Evolutionary conservation across 2,888 invertebrate genomes (phyloP).

Genomic region (Cantharis lateralis): DNA sequence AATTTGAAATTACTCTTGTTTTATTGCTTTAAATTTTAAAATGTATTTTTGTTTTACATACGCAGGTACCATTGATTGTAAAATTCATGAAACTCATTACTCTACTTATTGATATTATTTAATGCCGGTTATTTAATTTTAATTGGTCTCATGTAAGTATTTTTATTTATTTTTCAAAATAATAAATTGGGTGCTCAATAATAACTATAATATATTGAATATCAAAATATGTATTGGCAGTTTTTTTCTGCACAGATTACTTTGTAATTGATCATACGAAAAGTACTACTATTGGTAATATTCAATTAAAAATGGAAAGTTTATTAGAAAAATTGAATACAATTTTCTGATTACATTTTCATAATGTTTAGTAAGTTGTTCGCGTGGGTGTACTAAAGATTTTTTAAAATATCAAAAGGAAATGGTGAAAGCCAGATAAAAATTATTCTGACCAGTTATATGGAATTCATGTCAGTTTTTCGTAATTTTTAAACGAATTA

Average conservation of each 20-base stretch:
- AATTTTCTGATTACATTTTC: neutral
- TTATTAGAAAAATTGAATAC: neutral
- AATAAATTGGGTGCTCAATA: neutral
- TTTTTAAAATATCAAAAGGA: too few species aligned
- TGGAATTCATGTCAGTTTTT: too few species aligned
- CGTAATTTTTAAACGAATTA: too few species aligned
- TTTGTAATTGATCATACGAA: neutral
- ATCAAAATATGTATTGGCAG: neutral
- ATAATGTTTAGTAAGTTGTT: neutral
- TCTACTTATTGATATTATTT: neutral
- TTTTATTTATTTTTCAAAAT: neutral
- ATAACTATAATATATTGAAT: neutral
- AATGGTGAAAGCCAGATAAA: too few species aligned
- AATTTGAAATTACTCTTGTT: slow-evolving; percentile 42
- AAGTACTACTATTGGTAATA: neutral
- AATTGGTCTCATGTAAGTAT: neutral
- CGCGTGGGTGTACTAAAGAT: too few species aligned
- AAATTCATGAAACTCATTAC: neutral
- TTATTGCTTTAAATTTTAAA: slow-evolving; percentile 25
- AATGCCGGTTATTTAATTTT: neutral
- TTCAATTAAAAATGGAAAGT: neutral
- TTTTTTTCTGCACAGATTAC: too few species aligned
- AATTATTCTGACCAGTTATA: too few species aligned
- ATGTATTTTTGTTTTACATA: neutral
- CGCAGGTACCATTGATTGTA: neutral